Evolutionary conservation across 2,797 vertebrate genomes (phyloP), one percentile per base, ranked within the genome.

Genomic region (Antrozous pallidus): DNA sequence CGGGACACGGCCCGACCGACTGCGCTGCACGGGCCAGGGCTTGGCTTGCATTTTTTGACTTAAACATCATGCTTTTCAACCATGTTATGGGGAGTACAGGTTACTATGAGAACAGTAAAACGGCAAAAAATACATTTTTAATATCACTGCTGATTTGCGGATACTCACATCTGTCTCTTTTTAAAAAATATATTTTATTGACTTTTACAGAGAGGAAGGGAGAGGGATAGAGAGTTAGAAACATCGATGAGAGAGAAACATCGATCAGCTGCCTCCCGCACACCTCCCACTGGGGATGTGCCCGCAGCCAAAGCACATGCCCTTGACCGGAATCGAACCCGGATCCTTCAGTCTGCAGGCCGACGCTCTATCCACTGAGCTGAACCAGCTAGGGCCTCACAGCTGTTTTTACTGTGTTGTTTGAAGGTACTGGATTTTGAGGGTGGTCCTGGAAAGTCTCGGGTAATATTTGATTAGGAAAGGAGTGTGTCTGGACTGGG

Each of bases 381-480:
- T n/a, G n/a, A n/a, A n/a, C n/a, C n/a, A n/a, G n/a, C n/a, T n/a
- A n/a, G n/a, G n/a, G n/a, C n/a, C 26, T 31, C 22, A 0, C 20
- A 0, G 17, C 49, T 49, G 54, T 67, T 31, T 42, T 6, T 4
- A 22, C 61, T 12, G 13, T 28, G 49, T 10, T 26, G 0, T 67
- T 38, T 74, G 73, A 47, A 67, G 79, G 65, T 14, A 6, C 2
- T 63, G 40, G 71, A 5, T 82, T 69, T 81, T 4, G 9, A 28
- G 22, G 75, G 63, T 58, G 31, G 70, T 54, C 63, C 73, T 42
- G 40, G 82, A 87, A 77, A 65, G 69, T 10, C 61, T 88, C 28
- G 40, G 69, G 24, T 87, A 31, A 51, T 65, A 78, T 86, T 71
- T 91, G 86, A 65, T 95, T 65, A 71, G 91, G 70, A 81, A 73